These are phyloP conservation scores for Tribolium madens DNA, from an alignment of 1,140 invertebrate genomes.

Conservation along the genomic window DNA sequence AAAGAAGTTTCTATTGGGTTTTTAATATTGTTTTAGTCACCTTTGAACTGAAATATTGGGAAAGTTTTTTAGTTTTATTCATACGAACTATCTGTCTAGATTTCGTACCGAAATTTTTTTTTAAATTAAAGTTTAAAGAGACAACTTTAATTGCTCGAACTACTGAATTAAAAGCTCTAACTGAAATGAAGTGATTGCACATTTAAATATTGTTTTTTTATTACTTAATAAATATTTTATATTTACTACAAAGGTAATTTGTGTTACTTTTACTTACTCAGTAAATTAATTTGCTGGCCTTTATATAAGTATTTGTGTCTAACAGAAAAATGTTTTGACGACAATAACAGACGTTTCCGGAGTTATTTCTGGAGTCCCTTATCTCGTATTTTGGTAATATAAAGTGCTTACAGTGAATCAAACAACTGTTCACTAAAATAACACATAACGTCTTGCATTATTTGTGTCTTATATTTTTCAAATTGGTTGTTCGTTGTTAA, in stretches of 20 bases:
- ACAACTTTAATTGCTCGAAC: neutral
- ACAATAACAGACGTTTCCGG: constrained; percentile 32
- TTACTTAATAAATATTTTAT: too few relatives aligned
- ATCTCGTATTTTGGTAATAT: constrained; percentile 32
- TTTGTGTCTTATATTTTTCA: neutral
- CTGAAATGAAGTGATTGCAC: neutral
- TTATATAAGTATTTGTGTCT: constrained; percentile 11
- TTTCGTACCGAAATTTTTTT: neutral
- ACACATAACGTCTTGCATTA: neutral
- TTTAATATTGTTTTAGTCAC: neutral
- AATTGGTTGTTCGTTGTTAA: neutral
- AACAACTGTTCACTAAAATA: neutral
- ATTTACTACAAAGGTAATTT: too few relatives aligned
- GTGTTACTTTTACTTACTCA: too few relatives aligned
- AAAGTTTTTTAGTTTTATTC: constrained; percentile 27
- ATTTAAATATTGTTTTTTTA: too few relatives aligned
- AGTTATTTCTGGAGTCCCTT: constrained; percentile 21
- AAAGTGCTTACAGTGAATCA: constrained; percentile 2
- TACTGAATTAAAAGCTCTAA: neutral
- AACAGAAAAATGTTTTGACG: constrained; percentile 33
- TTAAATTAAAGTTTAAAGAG: neutral
- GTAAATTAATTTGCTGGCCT: too few relatives aligned
- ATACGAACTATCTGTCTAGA: constrained; percentile 3
- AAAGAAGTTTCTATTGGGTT: neutral
- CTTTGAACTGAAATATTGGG: constrained; percentile 17